phyloP scores from a whole-genome alignment of 1,140 invertebrate genomes.

The Zaprionus davidi region DNA sequence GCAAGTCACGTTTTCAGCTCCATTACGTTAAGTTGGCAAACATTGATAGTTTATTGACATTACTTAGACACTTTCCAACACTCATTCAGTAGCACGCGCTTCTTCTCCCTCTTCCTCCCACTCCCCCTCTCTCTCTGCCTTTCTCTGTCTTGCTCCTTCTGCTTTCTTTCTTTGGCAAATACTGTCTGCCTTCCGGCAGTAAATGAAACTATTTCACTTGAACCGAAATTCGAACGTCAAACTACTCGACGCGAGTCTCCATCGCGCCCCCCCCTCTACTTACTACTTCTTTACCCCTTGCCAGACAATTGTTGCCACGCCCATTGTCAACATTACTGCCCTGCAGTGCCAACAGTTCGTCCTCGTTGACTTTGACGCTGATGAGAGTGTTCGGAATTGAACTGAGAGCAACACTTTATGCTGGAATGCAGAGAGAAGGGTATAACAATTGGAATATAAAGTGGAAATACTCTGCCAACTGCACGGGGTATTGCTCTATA shows the following conservation, averaged over 20 bases:
- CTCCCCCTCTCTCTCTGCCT: background rate
- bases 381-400: conserved; percentile 44
- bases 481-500: no score
- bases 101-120: background rate
- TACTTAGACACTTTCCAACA: conserved; percentile 31
- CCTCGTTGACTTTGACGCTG: conserved; percentile 33
- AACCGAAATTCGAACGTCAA: conserved; percentile 24
- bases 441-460: background rate
- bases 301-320: background rate
- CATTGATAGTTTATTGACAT: conserved; percentile 37
- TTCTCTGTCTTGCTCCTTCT: background rate
- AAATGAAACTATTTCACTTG: conserved; percentile 25
- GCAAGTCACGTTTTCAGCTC: conserved; percentile 15
- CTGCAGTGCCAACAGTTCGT: background rate
- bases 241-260: conserved; percentile 1
- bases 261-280: no score
- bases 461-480: background rate
- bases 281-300: background rate
- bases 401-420: conserved; percentile 5
- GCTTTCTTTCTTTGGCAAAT: conserved; percentile 10
- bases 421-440: background rate
- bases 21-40: conserved; percentile 5
- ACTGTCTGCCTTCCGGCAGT: conserved; percentile 13
- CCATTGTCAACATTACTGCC: conserved; percentile 1
- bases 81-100: conserved; percentile 25